Percentiles rank a stretch among this genome's conserved stretches.
These are phyloP conservation scores for Anguilla pacifica DNA, from an alignment of 2,797 vertebrate species.

Conservation along the genomic window DNA sequence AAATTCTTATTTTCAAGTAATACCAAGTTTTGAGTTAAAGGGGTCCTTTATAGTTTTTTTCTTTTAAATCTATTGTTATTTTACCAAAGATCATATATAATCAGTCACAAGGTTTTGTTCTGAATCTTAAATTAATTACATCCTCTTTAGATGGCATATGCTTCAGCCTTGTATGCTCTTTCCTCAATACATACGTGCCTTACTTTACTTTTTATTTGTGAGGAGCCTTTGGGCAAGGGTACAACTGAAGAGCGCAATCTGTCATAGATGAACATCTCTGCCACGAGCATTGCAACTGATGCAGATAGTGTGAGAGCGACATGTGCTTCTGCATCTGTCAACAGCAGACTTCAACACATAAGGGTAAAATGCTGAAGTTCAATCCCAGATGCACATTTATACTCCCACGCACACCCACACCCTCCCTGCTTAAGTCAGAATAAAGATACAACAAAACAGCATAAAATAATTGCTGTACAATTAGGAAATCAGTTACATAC, in stretches of 20 bases:
- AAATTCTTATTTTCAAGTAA: background rate
- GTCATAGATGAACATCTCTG: slow-evolving; percentile 28
- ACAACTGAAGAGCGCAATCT: slow-evolving; percentile 10
- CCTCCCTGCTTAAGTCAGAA: background rate
- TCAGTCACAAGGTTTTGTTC: background rate
- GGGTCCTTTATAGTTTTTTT: background rate
- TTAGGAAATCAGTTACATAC: background rate
- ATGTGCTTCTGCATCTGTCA: background rate
- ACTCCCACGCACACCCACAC: background rate
- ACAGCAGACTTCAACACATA: slow-evolving; percentile 5
- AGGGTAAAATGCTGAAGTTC: background rate
- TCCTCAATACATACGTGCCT: background rate
- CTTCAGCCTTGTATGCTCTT: background rate
- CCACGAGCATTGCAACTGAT: background rate
- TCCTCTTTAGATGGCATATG: background rate
- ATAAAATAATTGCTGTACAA: background rate
- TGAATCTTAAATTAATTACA: background rate
- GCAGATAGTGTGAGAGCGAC: background rate
- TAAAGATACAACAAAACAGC: background rate
- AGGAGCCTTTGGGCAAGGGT: background rate
- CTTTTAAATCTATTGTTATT: background rate
- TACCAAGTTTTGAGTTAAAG: background rate
- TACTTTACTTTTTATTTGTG: background rate
- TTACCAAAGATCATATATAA: background rate
- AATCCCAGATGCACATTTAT: slow-evolving; percentile 2